Percentiles rank a stretch among this genome's conserved stretches.
Evolutionary conservation across 2,888 invertebrate genomes (phyloP).

Genomic region (Augiades crinisus): DNA sequence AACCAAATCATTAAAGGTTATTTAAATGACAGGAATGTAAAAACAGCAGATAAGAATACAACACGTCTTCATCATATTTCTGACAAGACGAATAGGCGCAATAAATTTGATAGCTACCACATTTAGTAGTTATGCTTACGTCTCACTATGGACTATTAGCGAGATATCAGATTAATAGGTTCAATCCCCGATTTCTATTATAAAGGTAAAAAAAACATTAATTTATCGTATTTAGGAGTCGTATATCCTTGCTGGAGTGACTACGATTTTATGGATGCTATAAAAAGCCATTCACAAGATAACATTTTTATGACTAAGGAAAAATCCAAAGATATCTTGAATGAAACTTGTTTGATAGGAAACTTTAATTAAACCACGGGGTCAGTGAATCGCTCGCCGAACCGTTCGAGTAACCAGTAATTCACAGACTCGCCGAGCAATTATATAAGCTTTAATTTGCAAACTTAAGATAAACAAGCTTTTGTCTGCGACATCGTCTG

Average conservation of each 20-base stretch:
- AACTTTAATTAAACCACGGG: not conserved
- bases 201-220: too few relatives aligned
- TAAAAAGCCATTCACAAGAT: too few relatives aligned
- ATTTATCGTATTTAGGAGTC: too few relatives aligned
- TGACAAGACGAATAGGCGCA: constrained; percentile 59
- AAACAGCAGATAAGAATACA: constrained; percentile 40
- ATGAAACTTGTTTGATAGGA: too few relatives aligned
- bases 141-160: not conserved
- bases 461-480: not conserved
- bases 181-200: too few relatives aligned
- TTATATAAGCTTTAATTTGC: constrained; percentile 12
- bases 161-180: too few relatives aligned
- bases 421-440: not conserved
- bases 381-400: not conserved
- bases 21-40: constrained; percentile 46
- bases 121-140: constrained; percentile 35
- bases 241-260: too few relatives aligned
- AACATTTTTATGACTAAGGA: too few relatives aligned
- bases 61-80: constrained; percentile 61
- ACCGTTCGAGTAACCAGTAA: not conserved
- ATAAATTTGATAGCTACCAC: constrained; percentile 74
- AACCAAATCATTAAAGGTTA: constrained; percentile 29
- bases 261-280: too few relatives aligned
- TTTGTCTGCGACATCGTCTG: too few relatives aligned
- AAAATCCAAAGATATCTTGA: too few relatives aligned